phyloP scores from a whole-genome alignment of 2,113 vertebrate genomes.

The Plecotus auritus region DNA sequence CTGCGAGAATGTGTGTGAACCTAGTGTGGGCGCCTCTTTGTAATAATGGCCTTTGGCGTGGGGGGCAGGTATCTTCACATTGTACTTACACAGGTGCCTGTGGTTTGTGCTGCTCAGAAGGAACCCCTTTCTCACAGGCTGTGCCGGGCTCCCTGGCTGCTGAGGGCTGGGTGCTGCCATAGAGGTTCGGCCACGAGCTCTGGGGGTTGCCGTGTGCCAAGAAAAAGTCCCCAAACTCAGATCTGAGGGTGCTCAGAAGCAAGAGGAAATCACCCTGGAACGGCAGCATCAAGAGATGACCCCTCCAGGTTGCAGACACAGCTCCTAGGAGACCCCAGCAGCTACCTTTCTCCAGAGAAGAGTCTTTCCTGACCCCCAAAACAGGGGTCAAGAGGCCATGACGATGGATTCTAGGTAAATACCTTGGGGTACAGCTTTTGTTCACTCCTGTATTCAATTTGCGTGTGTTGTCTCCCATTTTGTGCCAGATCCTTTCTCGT shows the following conservation, averaged over 20 bases:
- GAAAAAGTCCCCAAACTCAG: neutral
- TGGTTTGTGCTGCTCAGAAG: neutral
- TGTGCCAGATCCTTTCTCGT: neutral
- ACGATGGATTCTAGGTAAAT: neutral
- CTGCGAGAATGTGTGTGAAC: rapidly evolving
- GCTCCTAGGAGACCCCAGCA: neutral
- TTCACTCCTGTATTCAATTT: neutral
- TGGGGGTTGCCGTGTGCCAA: rapidly evolving
- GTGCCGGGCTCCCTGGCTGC: rapidly evolving
- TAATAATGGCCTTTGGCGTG: rapidly evolving
- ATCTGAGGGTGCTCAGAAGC: neutral
- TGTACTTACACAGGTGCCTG: rapidly evolving
- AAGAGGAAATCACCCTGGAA: neutral
- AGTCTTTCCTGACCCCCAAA: neutral
- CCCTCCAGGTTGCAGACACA: neutral
- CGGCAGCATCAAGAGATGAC: neutral
- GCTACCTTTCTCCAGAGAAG: rapidly evolving
- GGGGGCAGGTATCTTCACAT: rapidly evolving
- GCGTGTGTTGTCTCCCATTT: rapidly evolving
- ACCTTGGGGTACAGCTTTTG: neutral
- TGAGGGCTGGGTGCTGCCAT: rapidly evolving
- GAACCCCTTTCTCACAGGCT: rapidly evolving
- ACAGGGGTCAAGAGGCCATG: no score
- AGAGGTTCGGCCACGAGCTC: neutral
- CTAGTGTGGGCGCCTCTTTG: rapidly evolving